These are phyloP conservation scores for Myotis vivesi DNA, from an alignment of 2,797 vertebrate species.

Conservation along the genomic window DNA sequence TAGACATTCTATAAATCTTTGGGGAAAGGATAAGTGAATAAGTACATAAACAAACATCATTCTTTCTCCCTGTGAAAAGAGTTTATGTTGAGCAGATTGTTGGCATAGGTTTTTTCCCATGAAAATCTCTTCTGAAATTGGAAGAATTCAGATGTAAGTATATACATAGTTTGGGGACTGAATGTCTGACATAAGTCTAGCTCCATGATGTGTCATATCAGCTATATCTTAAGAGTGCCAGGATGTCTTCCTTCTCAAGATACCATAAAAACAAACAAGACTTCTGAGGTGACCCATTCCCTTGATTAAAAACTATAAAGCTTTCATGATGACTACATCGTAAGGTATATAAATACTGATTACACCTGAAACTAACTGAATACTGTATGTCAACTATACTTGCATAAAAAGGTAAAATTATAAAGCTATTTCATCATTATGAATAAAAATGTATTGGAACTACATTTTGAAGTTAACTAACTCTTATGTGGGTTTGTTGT, in stretches of 20 bases:
- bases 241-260: not conserved
- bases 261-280: not conserved
- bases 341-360: not conserved
- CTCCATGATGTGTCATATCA: not conserved
- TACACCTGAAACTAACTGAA: not conserved
- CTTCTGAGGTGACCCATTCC: not conserved
- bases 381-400: not conserved
- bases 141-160: not conserved
- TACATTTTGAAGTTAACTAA: conserved; percentile 1
- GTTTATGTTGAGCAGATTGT: not conserved
- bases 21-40: not conserved
- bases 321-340: not conserved
- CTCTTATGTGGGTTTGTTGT: not conserved
- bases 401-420: not conserved
- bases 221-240: not conserved
- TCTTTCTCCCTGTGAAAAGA: not conserved
- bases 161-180: not conserved
- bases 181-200: not conserved
- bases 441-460: conserved; percentile 42
- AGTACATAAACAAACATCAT: not conserved
- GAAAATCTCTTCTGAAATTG: not conserved
- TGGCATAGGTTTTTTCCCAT: not conserved
- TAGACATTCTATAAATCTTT: not conserved
- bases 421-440: not conserved
- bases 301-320: conserved; percentile 27